Evolutionary conservation across 2,888 invertebrate species (phyloP).

Genomic region (Drosophila algonquin): DNA sequence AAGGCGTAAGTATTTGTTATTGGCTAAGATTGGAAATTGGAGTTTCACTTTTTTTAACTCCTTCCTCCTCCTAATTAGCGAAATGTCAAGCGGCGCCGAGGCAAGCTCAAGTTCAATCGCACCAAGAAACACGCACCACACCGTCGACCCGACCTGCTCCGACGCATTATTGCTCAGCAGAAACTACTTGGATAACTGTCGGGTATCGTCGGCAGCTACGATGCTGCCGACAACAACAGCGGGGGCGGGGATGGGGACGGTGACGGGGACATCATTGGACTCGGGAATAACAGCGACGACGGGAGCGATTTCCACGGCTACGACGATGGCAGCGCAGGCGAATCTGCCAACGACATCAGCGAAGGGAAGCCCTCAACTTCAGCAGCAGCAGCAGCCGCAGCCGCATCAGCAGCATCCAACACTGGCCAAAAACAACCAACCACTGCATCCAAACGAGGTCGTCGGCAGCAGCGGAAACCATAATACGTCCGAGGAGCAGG

Average conservation of each 20-base stretch:
- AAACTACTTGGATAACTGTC: constrained; percentile 85
- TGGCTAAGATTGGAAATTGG: neutral
- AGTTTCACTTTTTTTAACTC: constrained; percentile 6
- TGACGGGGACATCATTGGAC: constrained; percentile 74
- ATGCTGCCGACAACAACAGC: constrained; percentile 84
- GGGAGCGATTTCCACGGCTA: constrained; percentile 75
- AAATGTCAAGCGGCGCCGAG: constrained; percentile 83
- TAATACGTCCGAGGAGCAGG: constrained; percentile 18
- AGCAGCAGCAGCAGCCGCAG: constrained; percentile 70
- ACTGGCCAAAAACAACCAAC: constrained; percentile 44
- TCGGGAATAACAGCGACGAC: constrained; percentile 69
- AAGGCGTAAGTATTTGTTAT: constrained; percentile 85
- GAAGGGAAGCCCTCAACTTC: constrained; percentile 71
- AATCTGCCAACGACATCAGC: constrained; percentile 71
- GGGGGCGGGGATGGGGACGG: constrained; percentile 71
- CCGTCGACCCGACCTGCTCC: constrained; percentile 84
- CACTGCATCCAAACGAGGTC: constrained; percentile 68
- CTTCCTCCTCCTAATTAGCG: constrained; percentile 59
- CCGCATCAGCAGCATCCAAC: constrained; percentile 51
- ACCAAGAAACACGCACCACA: constrained; percentile 94
- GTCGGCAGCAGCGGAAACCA: constrained; percentile 27
- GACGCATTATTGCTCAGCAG: constrained; percentile 84
- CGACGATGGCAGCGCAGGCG: constrained; percentile 71
- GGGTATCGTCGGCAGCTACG: constrained; percentile 85
- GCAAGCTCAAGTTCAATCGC: constrained; percentile 91